Conservation (phyloP, 64 coral and sea anemone genomes). For the Montipora foliosa region DNA sequence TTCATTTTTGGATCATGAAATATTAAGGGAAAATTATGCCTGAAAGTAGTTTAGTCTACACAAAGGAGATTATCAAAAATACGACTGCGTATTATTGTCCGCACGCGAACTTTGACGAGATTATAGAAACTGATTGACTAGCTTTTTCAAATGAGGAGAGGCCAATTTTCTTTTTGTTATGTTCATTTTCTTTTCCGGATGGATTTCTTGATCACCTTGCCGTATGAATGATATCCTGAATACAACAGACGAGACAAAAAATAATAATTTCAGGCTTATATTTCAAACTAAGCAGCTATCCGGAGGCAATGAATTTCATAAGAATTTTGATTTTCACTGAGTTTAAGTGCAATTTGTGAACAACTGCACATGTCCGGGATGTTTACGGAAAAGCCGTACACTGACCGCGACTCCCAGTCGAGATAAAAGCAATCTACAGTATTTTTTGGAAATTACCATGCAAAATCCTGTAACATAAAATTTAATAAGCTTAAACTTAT, state of each 20-base stretch:
- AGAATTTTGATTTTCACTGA: slow-evolving; percentile 9
- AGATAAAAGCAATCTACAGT: slow-evolving; percentile 8
- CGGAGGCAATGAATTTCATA: background rate
- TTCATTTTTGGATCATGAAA: slow-evolving; percentile 14
- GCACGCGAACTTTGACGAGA: background rate
- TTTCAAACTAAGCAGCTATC: no score
- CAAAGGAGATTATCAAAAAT: slow-evolving; percentile 15
- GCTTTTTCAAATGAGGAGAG: background rate
- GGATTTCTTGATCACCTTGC: background rate
- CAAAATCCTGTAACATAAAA: background rate
- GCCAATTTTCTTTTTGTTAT: background rate
- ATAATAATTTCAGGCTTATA: background rate
- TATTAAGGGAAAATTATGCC: slow-evolving; percentile 38
- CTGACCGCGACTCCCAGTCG: background rate
- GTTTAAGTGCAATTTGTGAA: slow-evolving; percentile 8
- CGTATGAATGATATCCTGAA: background rate
- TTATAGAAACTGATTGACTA: background rate
- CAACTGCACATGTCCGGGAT: slow-evolving; percentile 31
- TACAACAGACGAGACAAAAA: slow-evolving; percentile 1
- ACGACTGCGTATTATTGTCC: background rate
- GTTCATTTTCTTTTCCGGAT: background rate
- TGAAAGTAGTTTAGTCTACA: slow-evolving; percentile 40
- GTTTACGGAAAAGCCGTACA: background rate
- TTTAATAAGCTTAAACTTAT: no score
- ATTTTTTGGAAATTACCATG: background rate